Conservation (phyloP, 1,140 invertebrate species). For the Euura lappo region DNA sequence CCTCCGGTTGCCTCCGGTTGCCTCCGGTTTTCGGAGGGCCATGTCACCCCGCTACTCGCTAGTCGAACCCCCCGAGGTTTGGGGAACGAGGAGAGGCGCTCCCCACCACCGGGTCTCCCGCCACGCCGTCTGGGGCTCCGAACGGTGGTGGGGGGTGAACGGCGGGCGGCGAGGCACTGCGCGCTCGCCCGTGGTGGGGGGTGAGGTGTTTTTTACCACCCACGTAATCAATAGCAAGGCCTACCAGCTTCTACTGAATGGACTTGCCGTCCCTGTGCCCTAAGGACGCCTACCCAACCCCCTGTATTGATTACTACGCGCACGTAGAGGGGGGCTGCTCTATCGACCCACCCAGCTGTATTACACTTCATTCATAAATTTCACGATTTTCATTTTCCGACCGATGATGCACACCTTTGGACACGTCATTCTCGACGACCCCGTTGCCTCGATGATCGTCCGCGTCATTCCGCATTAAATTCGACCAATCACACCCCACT, state of each 20-base stretch:
- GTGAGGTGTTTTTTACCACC: slow-evolving; percentile 41
- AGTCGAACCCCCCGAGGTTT: too few relatives aligned
- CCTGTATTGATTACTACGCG: slow-evolving; percentile 52
- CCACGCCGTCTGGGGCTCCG: background rate
- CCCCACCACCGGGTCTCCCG: background rate
- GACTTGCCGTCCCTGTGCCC: slow-evolving; percentile 49
- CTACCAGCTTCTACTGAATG: slow-evolving; percentile 50
- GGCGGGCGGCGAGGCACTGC: background rate
- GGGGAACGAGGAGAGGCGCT: background rate
- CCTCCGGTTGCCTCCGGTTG: too few relatives aligned
- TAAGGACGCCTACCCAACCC: slow-evolving; percentile 40
- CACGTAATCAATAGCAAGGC: slow-evolving; percentile 53
- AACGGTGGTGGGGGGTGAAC: background rate
- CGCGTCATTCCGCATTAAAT: too few relatives aligned
- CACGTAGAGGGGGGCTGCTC: slow-evolving; percentile 29
- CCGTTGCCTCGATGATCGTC: too few relatives aligned
- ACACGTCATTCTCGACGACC: too few relatives aligned
- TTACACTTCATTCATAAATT: slow-evolving; percentile 56
- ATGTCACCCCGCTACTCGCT: too few relatives aligned
- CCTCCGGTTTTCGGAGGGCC: background rate
- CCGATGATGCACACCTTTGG: too few relatives aligned
- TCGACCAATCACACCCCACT: too few relatives aligned
- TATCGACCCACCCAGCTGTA: slow-evolving; percentile 55
- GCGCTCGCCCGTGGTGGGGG: background rate
- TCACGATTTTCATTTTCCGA: slow-evolving; percentile 29